Conservation (phyloP, 2,113 vertebrate species). For the human (Homo sapiens) region DNA sequence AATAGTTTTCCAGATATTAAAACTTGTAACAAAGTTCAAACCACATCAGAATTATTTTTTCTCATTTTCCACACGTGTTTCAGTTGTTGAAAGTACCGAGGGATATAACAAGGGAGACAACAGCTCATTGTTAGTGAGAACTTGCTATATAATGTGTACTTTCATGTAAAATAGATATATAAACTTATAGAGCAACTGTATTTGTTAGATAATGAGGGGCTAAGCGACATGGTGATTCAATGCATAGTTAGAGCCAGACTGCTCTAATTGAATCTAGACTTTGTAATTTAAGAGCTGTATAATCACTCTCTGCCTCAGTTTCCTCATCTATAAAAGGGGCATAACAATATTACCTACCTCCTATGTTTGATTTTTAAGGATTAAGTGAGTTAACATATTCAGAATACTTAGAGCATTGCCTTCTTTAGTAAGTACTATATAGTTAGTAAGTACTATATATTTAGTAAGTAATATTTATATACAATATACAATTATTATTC, state of each 20-base stretch:
- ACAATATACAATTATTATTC: neutral
- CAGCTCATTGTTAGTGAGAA: neutral
- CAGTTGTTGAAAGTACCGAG: neutral
- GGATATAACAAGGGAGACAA: neutral
- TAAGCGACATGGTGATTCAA: neutral
- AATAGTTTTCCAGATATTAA: neutral
- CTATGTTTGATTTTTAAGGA: neutral
- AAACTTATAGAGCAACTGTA: neutral
- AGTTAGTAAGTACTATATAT: neutral
- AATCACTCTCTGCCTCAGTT: neutral
- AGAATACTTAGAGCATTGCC: neutral
- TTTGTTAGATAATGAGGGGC: neutral
- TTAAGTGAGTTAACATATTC: neutral
- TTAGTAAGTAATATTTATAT: neutral
- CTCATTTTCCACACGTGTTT: neutral
- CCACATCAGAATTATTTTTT: neutral
- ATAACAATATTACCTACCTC: neutral
- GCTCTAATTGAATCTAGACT: neutral
- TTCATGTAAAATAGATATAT: neutral
- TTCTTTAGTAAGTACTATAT: neutral
- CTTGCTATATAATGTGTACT: neutral
- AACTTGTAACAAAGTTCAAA: neutral
- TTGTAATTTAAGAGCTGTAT: neutral
- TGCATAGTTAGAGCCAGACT: neutral
- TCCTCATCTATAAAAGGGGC: neutral